Base-by-base conservation (phyloP, 1,140 invertebrate species). In the Euglossa dilemma region DNA sequence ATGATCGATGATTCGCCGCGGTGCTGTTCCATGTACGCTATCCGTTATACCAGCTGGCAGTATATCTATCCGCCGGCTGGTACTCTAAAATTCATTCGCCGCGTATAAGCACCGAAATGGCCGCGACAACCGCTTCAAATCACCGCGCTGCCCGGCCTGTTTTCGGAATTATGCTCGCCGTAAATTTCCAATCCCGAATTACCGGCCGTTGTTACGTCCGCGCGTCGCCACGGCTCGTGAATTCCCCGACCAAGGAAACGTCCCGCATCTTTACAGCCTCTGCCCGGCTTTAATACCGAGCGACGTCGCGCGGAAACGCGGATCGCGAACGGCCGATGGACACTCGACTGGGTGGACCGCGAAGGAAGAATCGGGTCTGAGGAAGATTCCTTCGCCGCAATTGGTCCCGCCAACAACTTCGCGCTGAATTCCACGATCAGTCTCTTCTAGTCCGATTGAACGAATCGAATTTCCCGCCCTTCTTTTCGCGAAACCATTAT, bases 1-100 rank as follows among this genome's bases (percentile, higher is more conserved):
- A 92, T 93, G 92, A 92, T 93, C 88, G 92, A 93, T 92, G 91
- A 92, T 91, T 91, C 78, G 83, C 84, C 87, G 86, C 88, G 57
- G 57, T 47, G 18, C 66, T 71, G 74, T 83, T 78, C 76, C 81
- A 54, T 56, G 81, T 83, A 83, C 82, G 85, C 85, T 79, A 87
- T 87, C 85, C 86, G 87, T 87, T 87, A 87, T 80, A 81, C n/a
- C 23, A 28, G 50, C 81, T 83, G 81, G 81, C 75, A 83, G 81
- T 83, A 83, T 77, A 83, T 83, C 74, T 78, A 83, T 71, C 63
- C 43, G 45, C 45, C n/a, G 45, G 9, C 63, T 43, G 59, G 20
- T 57, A 78, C 76, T 78, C 76, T 66, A 78, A 78, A 78, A 78
- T 78, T 78, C 75, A 71, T 83, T 77, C 64, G 36, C 25, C n/a